A percentile compares a stretch with the other conserved stretches of the same genome.
Conservation (phyloP, 1,140 invertebrate genomes). For the Leptinotarsa texana region DNA sequence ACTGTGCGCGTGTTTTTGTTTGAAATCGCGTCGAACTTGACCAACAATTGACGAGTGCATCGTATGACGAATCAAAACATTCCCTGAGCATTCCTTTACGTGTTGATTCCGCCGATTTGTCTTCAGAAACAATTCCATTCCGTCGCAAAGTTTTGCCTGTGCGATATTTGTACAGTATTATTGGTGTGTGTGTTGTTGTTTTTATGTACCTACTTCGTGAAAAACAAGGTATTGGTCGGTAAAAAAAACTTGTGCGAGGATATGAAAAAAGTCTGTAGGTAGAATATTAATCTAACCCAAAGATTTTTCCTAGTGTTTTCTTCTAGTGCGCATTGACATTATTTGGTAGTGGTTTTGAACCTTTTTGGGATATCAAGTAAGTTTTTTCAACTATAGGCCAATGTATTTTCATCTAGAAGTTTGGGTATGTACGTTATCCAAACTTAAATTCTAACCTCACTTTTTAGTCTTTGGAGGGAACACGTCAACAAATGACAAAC, state of each 20-base stretch:
- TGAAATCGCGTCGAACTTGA: conserved; percentile 13
- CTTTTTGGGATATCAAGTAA: not conserved
- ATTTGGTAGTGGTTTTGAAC: not conserved
- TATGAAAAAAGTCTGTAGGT: not conserved
- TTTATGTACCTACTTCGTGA: not conserved
- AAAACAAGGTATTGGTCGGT: conserved; percentile 1
- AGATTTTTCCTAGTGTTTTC: not conserved
- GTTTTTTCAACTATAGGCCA: not conserved
- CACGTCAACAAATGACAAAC: too few species aligned
- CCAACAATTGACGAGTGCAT: conserved; percentile 5
- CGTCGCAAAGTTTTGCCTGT: too few species aligned
- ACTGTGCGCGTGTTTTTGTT: conserved; percentile 16
- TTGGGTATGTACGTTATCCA: too few species aligned
- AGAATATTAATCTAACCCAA: not conserved
- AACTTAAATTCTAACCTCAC: too few species aligned
- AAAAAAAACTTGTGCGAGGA: conserved; percentile 5
- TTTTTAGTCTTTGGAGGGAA: too few species aligned
- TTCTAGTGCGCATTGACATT: not conserved
- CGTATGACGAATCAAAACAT: not conserved
- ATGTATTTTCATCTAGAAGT: too few species aligned
- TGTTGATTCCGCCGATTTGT: not conserved
- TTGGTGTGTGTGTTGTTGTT: not conserved
- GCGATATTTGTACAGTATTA: not conserved
- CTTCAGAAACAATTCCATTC: too few species aligned
- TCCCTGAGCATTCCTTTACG: conserved; percentile 2